phyloP scores from a whole-genome alignment of 2,113 vertebrate species.

The Peromyscus polionotus region DNA sequence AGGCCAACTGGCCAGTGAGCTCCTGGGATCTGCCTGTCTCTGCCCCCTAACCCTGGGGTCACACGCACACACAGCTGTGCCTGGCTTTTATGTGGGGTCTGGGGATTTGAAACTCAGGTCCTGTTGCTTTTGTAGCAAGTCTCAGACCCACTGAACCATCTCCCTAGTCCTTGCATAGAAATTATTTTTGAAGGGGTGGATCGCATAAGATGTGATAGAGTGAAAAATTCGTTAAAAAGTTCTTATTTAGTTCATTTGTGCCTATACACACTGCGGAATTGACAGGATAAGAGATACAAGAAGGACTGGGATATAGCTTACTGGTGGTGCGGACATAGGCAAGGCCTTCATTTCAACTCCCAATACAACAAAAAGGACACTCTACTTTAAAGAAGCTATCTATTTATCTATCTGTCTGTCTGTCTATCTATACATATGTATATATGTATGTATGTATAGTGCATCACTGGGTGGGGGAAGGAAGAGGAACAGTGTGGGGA shows the following conservation, averaged over 20 bases:
- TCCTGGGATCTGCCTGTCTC: not conserved
- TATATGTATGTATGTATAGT: not conserved
- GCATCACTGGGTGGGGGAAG: not conserved
- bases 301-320: not conserved
- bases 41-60: not conserved
- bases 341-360: not conserved
- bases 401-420: not conserved
- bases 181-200: not conserved
- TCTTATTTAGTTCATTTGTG: conserved; percentile 2
- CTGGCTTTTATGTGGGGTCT: not conserved
- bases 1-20: not conserved
- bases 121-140: not conserved
- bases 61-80: not conserved
- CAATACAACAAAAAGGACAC: not conserved
- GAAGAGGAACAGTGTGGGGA: not conserved
- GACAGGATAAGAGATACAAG: conserved; percentile 16
- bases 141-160: not conserved
- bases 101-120: not conserved
- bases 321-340: not conserved
- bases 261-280: not conserved
- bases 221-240: conserved; percentile 35
- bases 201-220: not conserved
- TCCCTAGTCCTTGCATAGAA: not conserved
- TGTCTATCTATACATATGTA: not conserved
- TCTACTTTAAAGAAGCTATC: not conserved